phyloP scores from a whole-genome alignment of 2,797 vertebrate species.

The Enoplosus armatus region DNA sequence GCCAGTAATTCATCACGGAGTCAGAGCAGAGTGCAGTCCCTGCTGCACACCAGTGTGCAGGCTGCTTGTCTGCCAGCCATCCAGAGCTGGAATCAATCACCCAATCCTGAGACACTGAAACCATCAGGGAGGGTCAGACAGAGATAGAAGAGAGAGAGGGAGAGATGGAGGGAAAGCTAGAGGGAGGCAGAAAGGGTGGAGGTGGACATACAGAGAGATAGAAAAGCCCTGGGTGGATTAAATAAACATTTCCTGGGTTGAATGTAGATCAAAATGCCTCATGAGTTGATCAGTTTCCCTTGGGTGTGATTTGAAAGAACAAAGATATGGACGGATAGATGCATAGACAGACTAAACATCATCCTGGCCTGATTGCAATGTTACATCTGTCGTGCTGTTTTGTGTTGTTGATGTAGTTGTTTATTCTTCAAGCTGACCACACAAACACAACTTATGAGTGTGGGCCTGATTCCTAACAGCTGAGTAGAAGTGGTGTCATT shows the following conservation, averaged over 20 bases:
- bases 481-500: conserved; percentile 41
- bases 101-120: conserved; percentile 70
- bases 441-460: conserved; percentile 46
- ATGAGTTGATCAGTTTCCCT: conserved; percentile 27
- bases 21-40: conserved; percentile 56
- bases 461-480: conserved; percentile 44
- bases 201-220: conserved; percentile 49
- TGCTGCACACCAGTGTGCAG: conserved; percentile 69
- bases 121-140: conserved; percentile 66
- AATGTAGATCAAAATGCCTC: conserved; percentile 39
- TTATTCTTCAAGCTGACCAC: conserved; percentile 52
- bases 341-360: conserved; percentile 29
- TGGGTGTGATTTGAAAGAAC: conserved; percentile 29
- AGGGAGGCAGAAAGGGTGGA: conserved; percentile 49
- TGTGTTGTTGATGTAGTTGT: conserved; percentile 30
- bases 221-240: conserved; percentile 45
- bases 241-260: conserved; percentile 51
- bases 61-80: conserved; percentile 67
- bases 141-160: conserved; percentile 46
- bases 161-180: conserved; percentile 22
- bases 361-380: conserved; percentile 10
- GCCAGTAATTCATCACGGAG: conserved; percentile 81
- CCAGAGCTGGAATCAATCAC: conserved; percentile 82
- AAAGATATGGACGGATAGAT: background rate
- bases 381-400: conserved; percentile 19